Evolutionary conservation across 2,888 invertebrate genomes (phyloP).

Genomic region (Machimus atricapillus): DNA sequence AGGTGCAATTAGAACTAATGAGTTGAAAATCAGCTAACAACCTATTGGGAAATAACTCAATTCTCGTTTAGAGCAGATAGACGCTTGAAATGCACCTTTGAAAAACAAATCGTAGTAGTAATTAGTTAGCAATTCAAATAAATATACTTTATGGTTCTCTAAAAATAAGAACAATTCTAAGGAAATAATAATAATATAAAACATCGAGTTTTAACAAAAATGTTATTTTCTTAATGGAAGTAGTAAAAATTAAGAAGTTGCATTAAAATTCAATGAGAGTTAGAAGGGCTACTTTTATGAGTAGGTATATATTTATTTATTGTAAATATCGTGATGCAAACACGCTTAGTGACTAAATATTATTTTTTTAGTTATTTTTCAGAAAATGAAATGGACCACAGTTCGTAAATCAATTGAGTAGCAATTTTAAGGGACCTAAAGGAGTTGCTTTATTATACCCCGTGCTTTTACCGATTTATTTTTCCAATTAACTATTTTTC

Average conservation of each 20-base stretch:
- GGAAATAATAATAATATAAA: too few species aligned
- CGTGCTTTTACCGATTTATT: not conserved
- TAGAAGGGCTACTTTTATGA: too few species aligned
- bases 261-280: too few species aligned
- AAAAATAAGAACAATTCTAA: not conserved
- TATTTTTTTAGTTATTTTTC: not conserved
- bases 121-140: not conserved
- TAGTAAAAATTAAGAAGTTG: too few species aligned
- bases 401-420: too few species aligned
- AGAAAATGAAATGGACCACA: not conserved
- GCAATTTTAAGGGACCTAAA: too few species aligned
- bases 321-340: too few species aligned
- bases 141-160: not conserved
- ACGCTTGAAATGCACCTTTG: not conserved
- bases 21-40: not conserved
- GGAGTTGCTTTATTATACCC: too few species aligned
- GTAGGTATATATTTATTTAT: too few species aligned
- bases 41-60: not conserved
- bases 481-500: not conserved
- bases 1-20: not conserved
- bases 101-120: not conserved
- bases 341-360: not conserved
- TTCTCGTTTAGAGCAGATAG: not conserved
- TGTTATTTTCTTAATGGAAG: too few species aligned
- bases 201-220: too few species aligned